A percentile compares a stretch with the other conserved stretches of the same genome.
phyloP scores from a whole-genome alignment of 2,113 vertebrate genomes.

The Pomatorhinus ruficollis region DNA sequence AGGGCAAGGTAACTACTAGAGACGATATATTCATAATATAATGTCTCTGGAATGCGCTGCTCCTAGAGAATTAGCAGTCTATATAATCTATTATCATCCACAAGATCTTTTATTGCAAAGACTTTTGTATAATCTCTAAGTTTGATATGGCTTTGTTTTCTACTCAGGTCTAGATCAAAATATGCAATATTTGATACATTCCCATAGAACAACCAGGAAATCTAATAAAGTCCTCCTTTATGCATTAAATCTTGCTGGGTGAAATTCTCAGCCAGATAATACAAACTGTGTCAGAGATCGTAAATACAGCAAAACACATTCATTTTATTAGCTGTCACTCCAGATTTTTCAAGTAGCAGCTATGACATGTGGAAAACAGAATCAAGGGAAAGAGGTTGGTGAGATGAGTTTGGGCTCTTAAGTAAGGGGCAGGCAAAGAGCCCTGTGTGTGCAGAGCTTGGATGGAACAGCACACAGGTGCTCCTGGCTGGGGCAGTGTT shows the following conservation, averaged over 20 bases:
- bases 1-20: not conserved
- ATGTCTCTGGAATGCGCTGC: not conserved
- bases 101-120: not conserved
- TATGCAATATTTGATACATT: not conserved
- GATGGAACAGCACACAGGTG: not conserved
- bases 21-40: not conserved
- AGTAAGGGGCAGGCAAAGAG: not conserved
- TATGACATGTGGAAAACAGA: not conserved
- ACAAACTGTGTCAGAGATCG: not conserved
- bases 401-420: not conserved
- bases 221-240: not conserved
- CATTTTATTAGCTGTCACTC: not conserved
- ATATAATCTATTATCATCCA: not conserved
- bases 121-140: not conserved
- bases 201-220: not conserved
- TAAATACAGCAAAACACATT: not conserved
- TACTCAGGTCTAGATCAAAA: not conserved
- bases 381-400: not conserved
- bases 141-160: not conserved
- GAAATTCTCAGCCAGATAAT: not conserved
- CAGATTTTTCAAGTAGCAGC: not conserved
- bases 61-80: not conserved
- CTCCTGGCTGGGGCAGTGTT: not conserved
- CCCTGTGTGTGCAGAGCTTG: rapidly evolving
- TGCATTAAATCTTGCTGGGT: not conserved